phyloP scores from a whole-genome alignment of 2,113 vertebrate genomes.

The Neopipo cinnamomea region DNA sequence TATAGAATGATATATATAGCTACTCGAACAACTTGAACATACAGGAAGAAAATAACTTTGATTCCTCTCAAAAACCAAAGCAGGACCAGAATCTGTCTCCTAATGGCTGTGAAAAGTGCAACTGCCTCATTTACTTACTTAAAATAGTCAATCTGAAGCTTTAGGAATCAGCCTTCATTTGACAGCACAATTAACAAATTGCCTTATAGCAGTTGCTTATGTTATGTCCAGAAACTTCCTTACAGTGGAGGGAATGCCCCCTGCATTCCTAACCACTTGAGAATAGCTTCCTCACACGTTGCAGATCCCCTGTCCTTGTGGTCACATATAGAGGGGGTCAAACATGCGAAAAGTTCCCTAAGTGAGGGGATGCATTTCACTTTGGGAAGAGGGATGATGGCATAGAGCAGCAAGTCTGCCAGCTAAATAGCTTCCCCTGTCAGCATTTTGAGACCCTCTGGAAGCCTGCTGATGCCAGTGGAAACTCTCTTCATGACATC shows the following conservation, averaged over 20 bases:
- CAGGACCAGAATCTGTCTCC: background rate
- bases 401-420: background rate
- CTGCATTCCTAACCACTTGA: background rate
- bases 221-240: background rate
- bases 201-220: background rate
- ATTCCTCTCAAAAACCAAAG: background rate
- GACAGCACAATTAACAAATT: background rate
- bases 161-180: background rate
- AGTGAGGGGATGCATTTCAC: background rate
- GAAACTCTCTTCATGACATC: constrained; percentile 4
- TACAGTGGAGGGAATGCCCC: background rate
- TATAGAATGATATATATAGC: background rate
- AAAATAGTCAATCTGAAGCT: background rate
- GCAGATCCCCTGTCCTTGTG: background rate
- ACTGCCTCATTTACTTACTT: background rate
- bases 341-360: background rate
- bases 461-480: background rate
- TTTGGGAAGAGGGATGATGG: background rate
- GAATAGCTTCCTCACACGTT: background rate
- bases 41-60: background rate
- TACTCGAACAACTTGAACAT: background rate
- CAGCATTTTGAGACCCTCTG: background rate
- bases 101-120: background rate
- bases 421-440: background rate
- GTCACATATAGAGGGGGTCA: background rate